A percentile compares a stretch with the other conserved stretches of the same genome.
phyloP scores from a whole-genome alignment of 1,140 invertebrate species.

The Grapholita molesta region DNA sequence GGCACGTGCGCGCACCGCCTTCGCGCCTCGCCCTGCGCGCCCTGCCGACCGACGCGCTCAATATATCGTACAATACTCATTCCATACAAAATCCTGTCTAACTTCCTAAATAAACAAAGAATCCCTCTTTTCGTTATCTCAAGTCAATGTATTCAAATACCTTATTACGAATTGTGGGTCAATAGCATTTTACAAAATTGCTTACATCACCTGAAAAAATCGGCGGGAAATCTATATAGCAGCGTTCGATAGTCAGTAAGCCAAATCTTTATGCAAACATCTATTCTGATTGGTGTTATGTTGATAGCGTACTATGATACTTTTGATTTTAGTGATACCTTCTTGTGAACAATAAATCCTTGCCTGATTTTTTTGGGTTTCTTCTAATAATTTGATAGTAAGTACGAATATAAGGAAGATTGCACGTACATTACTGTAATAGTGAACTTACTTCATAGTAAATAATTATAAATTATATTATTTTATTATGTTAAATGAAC shows the following conservation, averaged over 20 bases:
- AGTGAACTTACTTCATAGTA: background rate
- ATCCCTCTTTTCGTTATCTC: background rate
- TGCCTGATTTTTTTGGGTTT: background rate
- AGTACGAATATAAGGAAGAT: background rate
- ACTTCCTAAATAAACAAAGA: background rate
- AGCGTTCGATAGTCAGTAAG: background rate
- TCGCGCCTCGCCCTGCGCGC: conserved; percentile 54
- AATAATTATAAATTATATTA: too few relatives aligned
- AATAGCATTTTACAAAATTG: conserved; percentile 58
- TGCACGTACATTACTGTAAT: background rate
- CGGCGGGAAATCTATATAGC: conserved; percentile 59
- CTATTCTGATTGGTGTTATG: background rate
- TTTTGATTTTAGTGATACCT: background rate
- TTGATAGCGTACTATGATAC: background rate
- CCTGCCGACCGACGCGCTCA: conserved; percentile 46
- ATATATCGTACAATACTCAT: conserved; percentile 41
- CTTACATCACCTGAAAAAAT: conserved; percentile 63
- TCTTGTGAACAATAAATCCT: background rate
- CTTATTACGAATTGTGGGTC: conserved; percentile 49
- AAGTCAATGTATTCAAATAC: background rate
- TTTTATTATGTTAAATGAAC: too few relatives aligned
- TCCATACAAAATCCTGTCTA: conserved; percentile 17
- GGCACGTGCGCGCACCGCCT: conserved; percentile 65
- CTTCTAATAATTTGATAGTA: background rate
- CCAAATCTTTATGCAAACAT: background rate